Evolutionary conservation across 2,113 vertebrate species (phyloP), one percentile per base, ranked within the genome.

Genomic region (Nibea coibor): DNA sequence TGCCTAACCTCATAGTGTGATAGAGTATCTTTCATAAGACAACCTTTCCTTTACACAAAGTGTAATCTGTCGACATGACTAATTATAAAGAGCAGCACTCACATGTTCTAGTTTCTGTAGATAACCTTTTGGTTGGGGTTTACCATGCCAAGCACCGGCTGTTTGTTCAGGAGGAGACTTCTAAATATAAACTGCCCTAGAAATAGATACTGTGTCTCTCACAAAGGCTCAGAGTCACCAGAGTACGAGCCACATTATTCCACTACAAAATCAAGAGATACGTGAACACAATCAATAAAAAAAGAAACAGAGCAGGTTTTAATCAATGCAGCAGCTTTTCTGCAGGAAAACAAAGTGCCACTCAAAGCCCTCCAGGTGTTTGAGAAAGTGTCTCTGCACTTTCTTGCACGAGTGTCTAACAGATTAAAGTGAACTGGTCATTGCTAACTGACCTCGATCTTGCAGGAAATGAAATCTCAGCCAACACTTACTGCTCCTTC

Each of bases 131-230:
- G 56, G 64, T 80, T 72, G 39, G 31, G 72, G 59, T 69, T 71
- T 50, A 69, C 47, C 58, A 19, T 31, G 64, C 59, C 59, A 50
- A 80, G 82, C 71, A 22, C 68, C 39, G 66, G 81, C 72, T 88
- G 85, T 78, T 79, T 81, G 69, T 89, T 68, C 72, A 77, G 64
- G 77, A 61, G 64, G 73, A 59, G 45, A 19, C 35, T 50, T 87
- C 94, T 92, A 94, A 92, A 93, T 91, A 93, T 94, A 94, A 88
- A 87, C 76, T 15, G 79, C 31, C 39, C 87, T 61, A 82, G 39
- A 92, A 90, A 83, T 88, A 90, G 88, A 86, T 48, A 39, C 43
- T 28, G 72, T 50, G 24, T 58, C 70, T 75, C 56, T 67, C 69
- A 83, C 88, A 85, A 69, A 87, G 75, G 12, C 16, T 76, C 56